Evolutionary conservation across 1,140 invertebrate species (phyloP), one percentile per base, ranked within the genome.

Genomic region (Solenopsis fugax): DNA sequence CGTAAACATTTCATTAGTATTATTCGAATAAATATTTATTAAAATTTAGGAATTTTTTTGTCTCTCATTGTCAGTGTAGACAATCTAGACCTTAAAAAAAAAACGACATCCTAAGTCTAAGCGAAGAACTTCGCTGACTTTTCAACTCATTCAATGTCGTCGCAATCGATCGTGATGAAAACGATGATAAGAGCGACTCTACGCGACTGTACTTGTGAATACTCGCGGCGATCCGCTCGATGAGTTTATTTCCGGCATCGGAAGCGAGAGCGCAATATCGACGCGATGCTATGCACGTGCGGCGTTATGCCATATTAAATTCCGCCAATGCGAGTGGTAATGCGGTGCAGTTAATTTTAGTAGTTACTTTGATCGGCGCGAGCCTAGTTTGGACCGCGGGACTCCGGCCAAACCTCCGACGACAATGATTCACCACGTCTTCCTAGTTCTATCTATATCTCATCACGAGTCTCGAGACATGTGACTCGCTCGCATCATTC

Each of bases 301-400:
- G n/a, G 18, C 41, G 48, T 13, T 16, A 64, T 18, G n/a, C 24
- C 37, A 69, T 24, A 6, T 71, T 56, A 76, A 88, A 88, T 90
- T 87, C 78, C 87, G 82, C 65, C 87, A 87, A 87, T 90, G 91
- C 45, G 56, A 75, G 13, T 58, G 76, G 60, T 85, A 89, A 88
- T 34, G 34, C 56, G 50, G 81, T 37, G 76, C 56, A 37, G 65
- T 89, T 94, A 93, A 93, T 90, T 92, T 93, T 93, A 94, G 91
- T 75, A 34, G 60, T 88, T 80, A 86, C 91, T 94, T 94, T 93
- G 90, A 94, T 92, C 92, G 88, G 88, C 60, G 85, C 91, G 82
- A 91, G 87, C 93, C 93, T 93, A 94, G 92, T 94, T 94, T 94
- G 93, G 93, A 92, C 73, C 90, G 80, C 85, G 92, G 92, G 92